These are phyloP conservation scores for Microplitis deprimator DNA, from an alignment of 2,888 invertebrate species.

Conservation along the genomic window DNA sequence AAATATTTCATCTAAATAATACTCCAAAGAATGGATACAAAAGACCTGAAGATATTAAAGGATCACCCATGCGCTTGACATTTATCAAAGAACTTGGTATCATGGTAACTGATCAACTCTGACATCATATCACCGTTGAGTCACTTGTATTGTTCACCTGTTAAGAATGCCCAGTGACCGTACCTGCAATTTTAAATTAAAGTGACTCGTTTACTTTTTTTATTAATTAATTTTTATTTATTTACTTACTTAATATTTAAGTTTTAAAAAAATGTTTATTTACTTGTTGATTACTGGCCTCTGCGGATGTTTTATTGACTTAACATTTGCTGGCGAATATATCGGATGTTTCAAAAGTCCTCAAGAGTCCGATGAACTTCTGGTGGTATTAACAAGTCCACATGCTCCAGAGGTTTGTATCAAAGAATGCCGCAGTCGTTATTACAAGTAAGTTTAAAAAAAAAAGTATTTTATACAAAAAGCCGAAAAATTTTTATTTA, in stretches of 20 bases:
- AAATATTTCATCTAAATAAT: not conserved
- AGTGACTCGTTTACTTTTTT: not conserved
- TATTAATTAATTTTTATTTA: not conserved
- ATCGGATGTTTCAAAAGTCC: constrained; percentile 62
- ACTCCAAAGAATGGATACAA: not conserved
- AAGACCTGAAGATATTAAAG: not conserved
- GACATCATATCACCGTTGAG: constrained; percentile 39
- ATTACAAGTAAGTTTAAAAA: constrained; percentile 62
- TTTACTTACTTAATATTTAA: constrained; percentile 11
- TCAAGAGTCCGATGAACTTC: constrained; percentile 56
- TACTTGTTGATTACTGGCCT: constrained; percentile 42
- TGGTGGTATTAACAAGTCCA: constrained; percentile 52
- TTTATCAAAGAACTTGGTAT: not conserved
- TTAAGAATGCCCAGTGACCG: constrained; percentile 39
- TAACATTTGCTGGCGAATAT: constrained; percentile 46
- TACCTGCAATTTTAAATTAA: not conserved
- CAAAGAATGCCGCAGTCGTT: constrained; percentile 60
- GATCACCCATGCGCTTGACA: not conserved
- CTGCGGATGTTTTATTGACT: constrained; percentile 10
- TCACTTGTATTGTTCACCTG: constrained; percentile 42
- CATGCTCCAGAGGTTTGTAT: constrained; percentile 58
- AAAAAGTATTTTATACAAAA: not conserved
- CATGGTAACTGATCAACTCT: constrained; percentile 28
- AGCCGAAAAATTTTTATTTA: too few relatives aligned
- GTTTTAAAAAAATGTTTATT: constrained; percentile 29